Base-by-base conservation (phyloP, 2,797 vertebrate species). In the Chiroxiphia lanceolata region DNA sequence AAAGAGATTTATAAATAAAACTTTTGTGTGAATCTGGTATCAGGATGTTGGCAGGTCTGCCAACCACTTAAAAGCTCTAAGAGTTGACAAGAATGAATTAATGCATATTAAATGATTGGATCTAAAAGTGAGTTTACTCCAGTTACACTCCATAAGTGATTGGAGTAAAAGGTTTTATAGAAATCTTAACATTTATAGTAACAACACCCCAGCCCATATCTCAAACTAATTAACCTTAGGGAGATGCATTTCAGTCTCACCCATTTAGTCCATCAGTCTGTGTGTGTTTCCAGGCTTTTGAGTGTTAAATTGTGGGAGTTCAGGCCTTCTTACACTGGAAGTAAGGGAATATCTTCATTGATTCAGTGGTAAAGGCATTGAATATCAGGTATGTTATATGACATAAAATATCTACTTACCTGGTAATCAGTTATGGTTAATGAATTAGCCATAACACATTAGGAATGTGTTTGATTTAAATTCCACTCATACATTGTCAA, bases 131-230 rank as follows among this genome's bases (percentile, higher is more conserved):
- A 27, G 75, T 88, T 54, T 68, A 65, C 18, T 86, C 61, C 69
- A 69, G 27, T 77, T 44, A 59, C 3, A 3, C 11, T 63, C 7
- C 2, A 0, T 9, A 36, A 48, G 42, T 57, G 33, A 63, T 10
- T 59, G 16, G 61, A 85, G 36, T 83, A 44, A 69, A 90, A 86
- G 16, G 40, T 50, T 77, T 69, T 31, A 20, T 8, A 72, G 61
- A 88, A 84, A 53, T 64, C 27, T 23, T 64, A 50, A 14, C 23
- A 2, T 50, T 47, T 64, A 5, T 42, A 33, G 16, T 33, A 68
- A 48, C 4, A 21, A 13, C 13, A 4, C 10, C 3, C 6, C 20
- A 34, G 12, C 14, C 34, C 1, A 0, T 53, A 5, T 54, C 53
- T 90, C 42, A 45, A 2, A 68, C 8, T 10, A 27, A 13, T 57